These are phyloP conservation scores for Oncorhynchus keta DNA, from an alignment of 2,113 vertebrate species.

Conservation along the genomic window DNA sequence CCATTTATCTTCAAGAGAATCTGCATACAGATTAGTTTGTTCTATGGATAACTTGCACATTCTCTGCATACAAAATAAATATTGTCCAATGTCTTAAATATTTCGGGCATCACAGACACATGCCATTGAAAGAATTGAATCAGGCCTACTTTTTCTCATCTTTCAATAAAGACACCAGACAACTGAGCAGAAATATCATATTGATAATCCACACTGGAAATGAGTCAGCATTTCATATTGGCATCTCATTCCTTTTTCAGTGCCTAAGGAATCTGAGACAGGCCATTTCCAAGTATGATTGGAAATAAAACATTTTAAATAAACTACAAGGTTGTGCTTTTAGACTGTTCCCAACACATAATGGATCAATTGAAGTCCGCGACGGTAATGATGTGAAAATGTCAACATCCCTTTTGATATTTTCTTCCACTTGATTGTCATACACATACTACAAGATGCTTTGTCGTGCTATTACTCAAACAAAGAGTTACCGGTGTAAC, in stretches of 20 bases:
- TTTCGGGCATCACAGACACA: too few species aligned
- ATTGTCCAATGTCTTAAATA: too few species aligned
- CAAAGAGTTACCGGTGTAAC: neutral
- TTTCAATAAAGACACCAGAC: neutral
- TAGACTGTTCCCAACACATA: neutral
- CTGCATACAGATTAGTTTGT: too few species aligned
- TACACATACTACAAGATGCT: constrained; percentile 17
- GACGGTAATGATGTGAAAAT: neutral
- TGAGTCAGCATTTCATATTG: neutral
- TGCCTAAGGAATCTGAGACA: constrained; percentile 14
- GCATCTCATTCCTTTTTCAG: neutral
- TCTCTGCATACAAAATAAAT: too few species aligned
- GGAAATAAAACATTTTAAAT: neutral
- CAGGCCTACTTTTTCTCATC: neutral
- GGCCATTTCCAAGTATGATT: neutral
- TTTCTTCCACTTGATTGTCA: neutral
- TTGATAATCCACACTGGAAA: constrained; percentile 12
- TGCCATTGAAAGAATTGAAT: too few species aligned
- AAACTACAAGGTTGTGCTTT: neutral
- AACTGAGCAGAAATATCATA: neutral
- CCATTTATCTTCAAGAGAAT: neutral
- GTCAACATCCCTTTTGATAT: neutral
- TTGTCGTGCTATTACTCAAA: constrained; percentile 8
- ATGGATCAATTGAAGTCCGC: neutral
- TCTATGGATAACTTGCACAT: too few species aligned